phyloP scores from a whole-genome alignment of 2,888 invertebrate genomes.

The Falcaria lacertinaria region DNA sequence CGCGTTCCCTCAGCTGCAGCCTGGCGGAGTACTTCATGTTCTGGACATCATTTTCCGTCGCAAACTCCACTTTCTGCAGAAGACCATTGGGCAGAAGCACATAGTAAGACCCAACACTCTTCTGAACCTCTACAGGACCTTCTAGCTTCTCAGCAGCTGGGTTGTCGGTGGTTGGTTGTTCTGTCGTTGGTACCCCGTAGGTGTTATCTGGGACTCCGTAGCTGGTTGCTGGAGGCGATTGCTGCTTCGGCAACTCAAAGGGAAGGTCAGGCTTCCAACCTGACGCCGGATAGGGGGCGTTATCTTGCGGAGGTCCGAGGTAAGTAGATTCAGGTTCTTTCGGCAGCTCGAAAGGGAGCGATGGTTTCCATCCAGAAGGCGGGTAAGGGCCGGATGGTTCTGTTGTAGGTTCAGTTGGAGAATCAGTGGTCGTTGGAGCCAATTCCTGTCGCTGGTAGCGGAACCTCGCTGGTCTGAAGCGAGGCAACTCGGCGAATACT shows the following conservation, averaged over 20 bases:
- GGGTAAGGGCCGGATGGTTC: slow-evolving; percentile 52
- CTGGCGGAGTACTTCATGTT: slow-evolving; percentile 82
- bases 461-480: slow-evolving; percentile 68
- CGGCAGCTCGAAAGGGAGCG: slow-evolving; percentile 50
- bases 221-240: slow-evolving; percentile 39
- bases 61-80: slow-evolving; percentile 80
- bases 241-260: slow-evolving; percentile 58
- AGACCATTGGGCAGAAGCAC: slow-evolving; percentile 82
- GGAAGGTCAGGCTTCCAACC: slow-evolving; percentile 68
- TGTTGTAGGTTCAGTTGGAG: slow-evolving; percentile 55
- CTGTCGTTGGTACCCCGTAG: slow-evolving; percentile 53
- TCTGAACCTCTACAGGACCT: slow-evolving; percentile 60
- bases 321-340: slow-evolving; percentile 40
- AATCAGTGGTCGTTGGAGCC: slow-evolving; percentile 65
- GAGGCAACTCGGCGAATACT: slow-evolving; percentile 64
- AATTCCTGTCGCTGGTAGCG: slow-evolving; percentile 66
- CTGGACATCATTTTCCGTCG: slow-evolving; percentile 67
- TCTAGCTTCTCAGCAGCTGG: slow-evolving; percentile 56
- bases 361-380: slow-evolving; percentile 63
- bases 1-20: slow-evolving; percentile 70
- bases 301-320: slow-evolving; percentile 40
- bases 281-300: slow-evolving; percentile 57
- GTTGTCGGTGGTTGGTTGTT: slow-evolving; percentile 46
- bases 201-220: slow-evolving; percentile 53
- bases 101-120: slow-evolving; percentile 81